These are phyloP conservation scores for Dasypus novemcinctus DNA, from an alignment of 2,113 vertebrate species.

Conservation along the genomic window DNA sequence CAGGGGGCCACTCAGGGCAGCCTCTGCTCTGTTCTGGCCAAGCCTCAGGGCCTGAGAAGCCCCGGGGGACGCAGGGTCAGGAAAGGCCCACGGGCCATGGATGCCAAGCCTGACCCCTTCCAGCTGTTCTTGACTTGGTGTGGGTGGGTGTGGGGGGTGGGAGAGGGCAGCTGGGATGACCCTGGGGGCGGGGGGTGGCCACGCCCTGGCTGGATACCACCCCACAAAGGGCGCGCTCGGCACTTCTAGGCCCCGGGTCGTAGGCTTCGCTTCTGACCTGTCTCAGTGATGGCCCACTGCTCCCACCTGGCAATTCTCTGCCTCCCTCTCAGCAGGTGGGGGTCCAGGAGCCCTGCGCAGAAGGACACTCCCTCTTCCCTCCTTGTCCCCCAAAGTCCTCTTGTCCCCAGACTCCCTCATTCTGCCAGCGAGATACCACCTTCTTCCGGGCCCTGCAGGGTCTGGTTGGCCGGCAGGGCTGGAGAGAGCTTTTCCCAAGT, in stretches of 20 bases:
- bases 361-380: neutral
- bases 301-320: neutral
- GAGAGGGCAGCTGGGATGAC: neutral
- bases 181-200: neutral
- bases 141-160: neutral
- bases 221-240: neutral
- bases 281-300: neutral
- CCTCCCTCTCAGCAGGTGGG: neutral
- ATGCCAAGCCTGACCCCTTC: neutral
- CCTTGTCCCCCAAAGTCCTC: neutral
- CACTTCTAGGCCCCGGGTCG: neutral
- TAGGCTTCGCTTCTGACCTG: neutral
- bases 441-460: neutral
- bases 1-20: neutral
- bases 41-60: neutral
- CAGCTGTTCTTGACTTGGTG: neutral
- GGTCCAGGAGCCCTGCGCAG: neutral
- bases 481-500: neutral
- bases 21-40: neutral
- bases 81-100: fast-evolving
- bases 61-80: neutral
- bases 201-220: neutral
- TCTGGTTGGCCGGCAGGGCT: neutral
- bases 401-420: neutral
- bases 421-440: neutral